Evolutionary conservation across 2,113 vertebrate species (phyloP), one percentile per base, ranked within the genome.

Genomic region (Pygathrix nemaeus): DNA sequence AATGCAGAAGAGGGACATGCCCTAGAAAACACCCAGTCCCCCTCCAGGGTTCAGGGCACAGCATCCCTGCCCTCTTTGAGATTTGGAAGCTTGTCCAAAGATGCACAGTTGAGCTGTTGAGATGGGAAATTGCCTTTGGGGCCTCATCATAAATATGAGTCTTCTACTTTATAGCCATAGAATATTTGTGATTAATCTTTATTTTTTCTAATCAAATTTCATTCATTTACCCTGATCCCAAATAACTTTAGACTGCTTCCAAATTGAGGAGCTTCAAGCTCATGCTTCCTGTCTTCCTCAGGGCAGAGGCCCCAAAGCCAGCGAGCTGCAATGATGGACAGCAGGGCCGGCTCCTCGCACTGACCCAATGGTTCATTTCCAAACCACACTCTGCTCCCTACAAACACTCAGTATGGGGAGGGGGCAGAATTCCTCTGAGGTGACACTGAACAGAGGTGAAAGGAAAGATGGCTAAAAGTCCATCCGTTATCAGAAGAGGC

Each of bases 271-370:
- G 35, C 38, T 12, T 30, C 40, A 2, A 6, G 32, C 10, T 25
- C 30, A 23, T 9, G 23, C 18, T 0, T 5, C 0, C 10, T 73
- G 8, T 1, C n/a, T n/a, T 6, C 64, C 73, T 7, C 8, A 57
- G 57, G 64, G 21, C 17, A 3, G 59, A 32, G 18, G 2, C 30
- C 35, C 38, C 25, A 1, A 64, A 7, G 35, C 18, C 23, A 12
- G 52, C 6, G 0, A 23, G 32, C 11, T 8, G 17, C 2, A 5
- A 21, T 0, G 0, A 0, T 0, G 8, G 38, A 14, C 2, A 1
- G 40, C 30, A 64, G 20, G 50, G 48, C 9, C 0, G 50, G 52
- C 30, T 76, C 88, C 55, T 70, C 6, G n/a, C n/a, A 4, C 43
- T 4, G 0, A 35, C 3, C 57, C n/a, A 23, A 1, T 0, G 5